Evolutionary conservation across 2,888 invertebrate genomes (phyloP).

Genomic region (Eupithecia subfuscata): DNA sequence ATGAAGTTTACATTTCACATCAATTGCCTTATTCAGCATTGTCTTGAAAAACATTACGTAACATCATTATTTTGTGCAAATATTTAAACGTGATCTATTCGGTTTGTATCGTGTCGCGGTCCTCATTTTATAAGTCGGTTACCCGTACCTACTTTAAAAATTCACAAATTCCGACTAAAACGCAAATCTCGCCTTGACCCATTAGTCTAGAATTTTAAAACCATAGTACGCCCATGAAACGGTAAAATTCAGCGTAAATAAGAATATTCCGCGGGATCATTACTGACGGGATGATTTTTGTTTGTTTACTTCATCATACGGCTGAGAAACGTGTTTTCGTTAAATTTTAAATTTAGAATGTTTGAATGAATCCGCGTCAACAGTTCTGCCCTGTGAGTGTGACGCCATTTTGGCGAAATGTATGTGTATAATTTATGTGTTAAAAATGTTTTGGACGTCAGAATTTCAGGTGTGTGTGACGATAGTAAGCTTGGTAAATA

Average conservation of each 20-base stretch:
- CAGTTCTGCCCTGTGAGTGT: constrained; percentile 41
- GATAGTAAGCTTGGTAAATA: constrained; percentile 35
- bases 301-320: constrained; percentile 41
- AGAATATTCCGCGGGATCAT: constrained; percentile 26
- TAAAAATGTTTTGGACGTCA: constrained; percentile 35
- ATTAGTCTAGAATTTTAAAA: constrained; percentile 36
- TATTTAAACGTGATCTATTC: neutral
- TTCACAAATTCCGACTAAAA: constrained; percentile 25
- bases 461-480: constrained; percentile 22
- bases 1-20: neutral
- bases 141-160: neutral
- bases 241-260: constrained; percentile 27
- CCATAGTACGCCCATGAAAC: constrained; percentile 28
- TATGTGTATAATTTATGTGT: constrained; percentile 18
- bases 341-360: constrained; percentile 47
- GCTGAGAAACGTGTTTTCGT: constrained; percentile 44
- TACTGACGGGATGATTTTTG: constrained; percentile 32
- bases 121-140: neutral
- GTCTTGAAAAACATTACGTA: constrained; percentile 1
- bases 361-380: constrained; percentile 50
- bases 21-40: neutral
- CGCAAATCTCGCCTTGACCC: constrained; percentile 45
- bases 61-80: constrained; percentile 5
- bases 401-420: constrained; percentile 38
- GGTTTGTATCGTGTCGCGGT: neutral